phyloP scores from a whole-genome alignment of 2,888 invertebrate species.

The Odontothrips loti region DNA sequence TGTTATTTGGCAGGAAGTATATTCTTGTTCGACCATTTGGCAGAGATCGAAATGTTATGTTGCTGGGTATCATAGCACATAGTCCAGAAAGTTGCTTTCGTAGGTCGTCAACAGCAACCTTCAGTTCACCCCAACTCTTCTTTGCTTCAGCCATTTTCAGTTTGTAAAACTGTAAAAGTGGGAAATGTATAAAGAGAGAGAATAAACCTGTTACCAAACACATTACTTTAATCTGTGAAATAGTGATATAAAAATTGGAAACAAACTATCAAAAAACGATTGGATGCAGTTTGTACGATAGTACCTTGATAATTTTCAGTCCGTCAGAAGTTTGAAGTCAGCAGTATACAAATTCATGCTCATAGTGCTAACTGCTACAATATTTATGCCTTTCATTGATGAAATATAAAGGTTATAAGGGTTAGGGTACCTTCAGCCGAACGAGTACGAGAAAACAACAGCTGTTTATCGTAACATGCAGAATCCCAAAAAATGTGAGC shows the following conservation, averaged over 20 bases:
- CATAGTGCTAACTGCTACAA: background rate
- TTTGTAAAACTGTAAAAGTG: background rate
- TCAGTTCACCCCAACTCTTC: slow-evolving; percentile 72
- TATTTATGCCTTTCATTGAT: background rate
- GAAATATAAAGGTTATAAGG: background rate
- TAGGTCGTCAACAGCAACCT: slow-evolving; percentile 74
- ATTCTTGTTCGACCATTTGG: slow-evolving; percentile 76
- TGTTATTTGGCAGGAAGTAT: slow-evolving; percentile 84
- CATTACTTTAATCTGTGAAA: background rate
- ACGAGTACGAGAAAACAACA: background rate
- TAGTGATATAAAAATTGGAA: background rate
- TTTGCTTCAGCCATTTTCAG: slow-evolving; percentile 32
- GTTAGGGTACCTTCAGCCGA: background rate
- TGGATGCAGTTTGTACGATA: background rate
- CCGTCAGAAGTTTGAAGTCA: background rate
- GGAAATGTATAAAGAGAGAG: no score
- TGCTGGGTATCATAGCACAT: slow-evolving; percentile 76
- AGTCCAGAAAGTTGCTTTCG: slow-evolving; percentile 71
- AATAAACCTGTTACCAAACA: background rate
- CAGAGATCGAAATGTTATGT: slow-evolving; percentile 73
- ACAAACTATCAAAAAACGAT: background rate
- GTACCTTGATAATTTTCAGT: background rate
- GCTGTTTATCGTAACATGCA: background rate
- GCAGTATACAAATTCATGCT: background rate
- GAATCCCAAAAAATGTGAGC: background rate